Conservation (phyloP, 2,888 invertebrate genomes). For the Eupithecia inturbata region DNA sequence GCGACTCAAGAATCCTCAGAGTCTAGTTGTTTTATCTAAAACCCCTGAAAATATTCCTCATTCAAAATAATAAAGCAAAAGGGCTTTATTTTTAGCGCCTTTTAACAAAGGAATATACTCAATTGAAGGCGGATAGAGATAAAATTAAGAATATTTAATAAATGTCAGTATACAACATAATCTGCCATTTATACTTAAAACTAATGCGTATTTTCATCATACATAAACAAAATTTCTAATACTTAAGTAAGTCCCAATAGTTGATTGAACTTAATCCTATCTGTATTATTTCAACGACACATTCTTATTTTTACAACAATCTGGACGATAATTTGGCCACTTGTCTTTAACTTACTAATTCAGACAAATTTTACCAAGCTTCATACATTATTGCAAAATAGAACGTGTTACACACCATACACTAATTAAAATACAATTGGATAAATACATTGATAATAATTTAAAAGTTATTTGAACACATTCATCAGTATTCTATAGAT, state of each 20-base stretch:
- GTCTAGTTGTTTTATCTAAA: neutral
- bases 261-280: slow-evolving; percentile 23
- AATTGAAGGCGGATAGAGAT: slow-evolving; percentile 19
- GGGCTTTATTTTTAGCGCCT: neutral
- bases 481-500: slow-evolving; percentile 37
- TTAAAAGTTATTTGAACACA: slow-evolving; percentile 42
- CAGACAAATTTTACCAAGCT: slow-evolving; percentile 59
- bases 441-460: slow-evolving; percentile 36
- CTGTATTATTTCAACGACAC: slow-evolving; percentile 43
- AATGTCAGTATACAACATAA: slow-evolving; percentile 11
- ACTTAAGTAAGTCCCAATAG: slow-evolving; percentile 27
- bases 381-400: slow-evolving; percentile 55
- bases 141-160: slow-evolving; percentile 6
- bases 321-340: slow-evolving; percentile 83
- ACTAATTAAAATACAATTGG: slow-evolving; percentile 32
- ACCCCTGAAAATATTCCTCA: neutral
- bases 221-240: slow-evolving; percentile 12
- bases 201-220: slow-evolving; percentile 4
- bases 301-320: slow-evolving; percentile 37
- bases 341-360: slow-evolving; percentile 71
- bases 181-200: slow-evolving; percentile 9
- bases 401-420: slow-evolving; percentile 49
- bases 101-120: neutral
- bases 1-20: neutral
- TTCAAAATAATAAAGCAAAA: neutral